A percentile compares a stretch with the other conserved stretches of the same genome.
Conservation (phyloP, 2,113 vertebrate genomes). For the Rhipidura dahli region DNA sequence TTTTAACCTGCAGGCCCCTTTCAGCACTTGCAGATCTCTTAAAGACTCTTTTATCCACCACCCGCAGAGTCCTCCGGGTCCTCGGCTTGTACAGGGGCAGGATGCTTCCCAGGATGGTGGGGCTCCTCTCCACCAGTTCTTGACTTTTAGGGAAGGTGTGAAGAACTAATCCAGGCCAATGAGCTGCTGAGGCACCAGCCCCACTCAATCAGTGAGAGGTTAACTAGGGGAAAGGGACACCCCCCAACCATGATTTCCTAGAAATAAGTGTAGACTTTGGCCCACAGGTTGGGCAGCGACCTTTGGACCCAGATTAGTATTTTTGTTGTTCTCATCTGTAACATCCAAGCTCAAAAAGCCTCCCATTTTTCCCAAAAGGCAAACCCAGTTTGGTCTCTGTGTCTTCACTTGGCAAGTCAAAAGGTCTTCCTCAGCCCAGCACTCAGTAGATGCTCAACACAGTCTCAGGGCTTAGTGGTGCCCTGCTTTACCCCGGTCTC, state of each 20-base stretch:
- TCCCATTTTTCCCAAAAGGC: background rate
- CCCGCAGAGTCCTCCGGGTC: fast-evolving
- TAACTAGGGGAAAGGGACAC: background rate
- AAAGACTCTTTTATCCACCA: background rate
- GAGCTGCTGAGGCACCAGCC: background rate
- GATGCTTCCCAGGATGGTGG: background rate
- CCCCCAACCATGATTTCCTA: background rate
- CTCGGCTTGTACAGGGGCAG: background rate
- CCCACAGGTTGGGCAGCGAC: background rate
- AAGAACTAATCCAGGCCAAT: background rate
- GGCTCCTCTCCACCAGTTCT: background rate
- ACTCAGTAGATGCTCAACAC: background rate
- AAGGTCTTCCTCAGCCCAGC: background rate
- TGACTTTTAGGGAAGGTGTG: background rate
- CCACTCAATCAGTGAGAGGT: background rate
- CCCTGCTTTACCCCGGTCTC: background rate
- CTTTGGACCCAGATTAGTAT: background rate
- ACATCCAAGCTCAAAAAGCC: background rate
- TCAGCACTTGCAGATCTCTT: background rate
- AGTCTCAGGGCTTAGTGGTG: background rate
- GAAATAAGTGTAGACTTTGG: background rate
- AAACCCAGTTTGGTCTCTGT: background rate
- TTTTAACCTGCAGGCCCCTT: background rate
- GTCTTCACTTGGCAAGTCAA: constrained; percentile 45
- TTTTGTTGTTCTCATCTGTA: background rate